Base-by-base conservation (phyloP, 2,797 vertebrate genomes). In the Falco cherrug region DNA sequence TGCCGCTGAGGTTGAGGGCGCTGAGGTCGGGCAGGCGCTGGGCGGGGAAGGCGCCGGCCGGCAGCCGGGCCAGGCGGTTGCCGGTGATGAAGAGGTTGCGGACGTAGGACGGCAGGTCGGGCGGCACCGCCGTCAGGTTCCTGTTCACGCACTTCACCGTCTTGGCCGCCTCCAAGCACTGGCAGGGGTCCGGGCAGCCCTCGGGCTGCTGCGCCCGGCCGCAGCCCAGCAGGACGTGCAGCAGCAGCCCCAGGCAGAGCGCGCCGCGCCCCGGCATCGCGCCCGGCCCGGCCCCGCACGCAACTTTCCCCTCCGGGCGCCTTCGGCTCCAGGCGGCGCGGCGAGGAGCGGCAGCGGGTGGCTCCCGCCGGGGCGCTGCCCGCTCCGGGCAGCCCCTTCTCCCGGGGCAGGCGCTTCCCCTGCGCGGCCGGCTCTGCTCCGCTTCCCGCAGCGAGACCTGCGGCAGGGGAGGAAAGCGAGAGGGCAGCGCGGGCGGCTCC, bases 71-170 rank as follows among this genome's bases (percentile, higher is more conserved):
- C 85, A 99, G 98, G 35, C 63, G 91, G 96, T 99, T 99, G 81
- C 99, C 99, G 5, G 98, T 99, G 89, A 99, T 96, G 95, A 98
- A 98, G 82, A 99, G 98, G 74, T 43, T 97, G 95, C 97, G 98
- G 73, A 98, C 98, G 31, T 99, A 98, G 69, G 28, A 33, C 15
- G 99, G 99, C 69, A 99, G 94, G 64, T 98, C 97, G 43, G 76
- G 92, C 2, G 99, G 99, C 90, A 99, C 98, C 15, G 80, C 96
- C 28, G 95, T 97, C 97, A 99, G 98, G 91, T 98, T 97, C 94
- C 97, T 96, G 95, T 98, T 98, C 89, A 98, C 98, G 96, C 99
- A 99, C 97, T 98, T 98, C 24, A 99, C 99, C 3, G 98, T 98
- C 94, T 93, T 97, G 84, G 97, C 96, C 29, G 96, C 85, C 87